Base-by-base conservation (phyloP, 2,888 invertebrate genomes). In the Xanthia icteritia region DNA sequence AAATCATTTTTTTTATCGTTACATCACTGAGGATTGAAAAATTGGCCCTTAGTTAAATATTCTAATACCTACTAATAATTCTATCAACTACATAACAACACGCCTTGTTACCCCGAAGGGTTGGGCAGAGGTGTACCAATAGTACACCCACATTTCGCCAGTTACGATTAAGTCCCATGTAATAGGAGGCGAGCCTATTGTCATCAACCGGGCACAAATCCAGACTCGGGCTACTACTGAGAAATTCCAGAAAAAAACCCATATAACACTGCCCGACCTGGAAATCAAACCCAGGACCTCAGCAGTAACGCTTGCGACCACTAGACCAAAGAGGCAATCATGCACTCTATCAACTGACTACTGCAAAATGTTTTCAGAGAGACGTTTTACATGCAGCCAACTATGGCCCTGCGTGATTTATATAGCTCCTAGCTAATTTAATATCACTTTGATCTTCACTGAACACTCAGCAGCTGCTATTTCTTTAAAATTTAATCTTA, bases 401-500 rank as follows among this genome's bases (percentile, higher is more conserved):
- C 20, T 31, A 56, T 27, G n/a, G 20, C 15, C 5, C 31, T 63
- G 39, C 4, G 23, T 56, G 68, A 76, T 81, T 72, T 45, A 58
- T 45, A 58, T 48, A 63, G 58, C 56, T 58, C 2, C 39, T 51
- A 8, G n/a, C 1, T 60, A 81, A 71, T 76, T 2, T 39, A 68
- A 60, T 60, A n/a, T 60, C 51, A 61, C 51, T 73, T 66, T 58
- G 54, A 58, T 69, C 63, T 65, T 8, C 17, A 76, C 5, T 60
- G 63, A 72, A 65, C 2, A 39, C 42, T 61, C 48, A 64, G 20
- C 60, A 69, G 23, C 48, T 70, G 31, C 56, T 36, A 45, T 27
- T 74, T 74, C 27, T 74, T 54, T 70, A 58, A 31, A 39, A 76
- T 27, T 65, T 48, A 76, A 76, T 81, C 61, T 61, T 54, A 60